Evolutionary conservation across 2,888 invertebrate genomes (phyloP), one percentile per base, ranked within the genome.

Genomic region (Rosalia funebris): DNA sequence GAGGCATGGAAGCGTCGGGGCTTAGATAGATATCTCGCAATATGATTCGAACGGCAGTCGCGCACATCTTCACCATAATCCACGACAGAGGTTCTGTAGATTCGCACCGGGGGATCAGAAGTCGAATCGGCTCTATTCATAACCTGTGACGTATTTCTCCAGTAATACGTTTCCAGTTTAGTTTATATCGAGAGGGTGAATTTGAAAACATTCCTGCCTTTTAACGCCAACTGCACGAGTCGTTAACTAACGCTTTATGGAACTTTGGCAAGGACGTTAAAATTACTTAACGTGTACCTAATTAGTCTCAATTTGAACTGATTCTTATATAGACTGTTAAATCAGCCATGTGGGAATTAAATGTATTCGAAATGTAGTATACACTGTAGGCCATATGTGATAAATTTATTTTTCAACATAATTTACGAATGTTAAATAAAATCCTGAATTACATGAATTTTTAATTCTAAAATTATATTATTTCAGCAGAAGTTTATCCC

Each of bases 1-100:
- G 69, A 70, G 68, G 74, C 73, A 75, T 76, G 74, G 75, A 76
- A 75, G 74, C 75, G 73, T 60, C 46, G 63, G 72, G 70, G 75
- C 75, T 78, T 75, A 77, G 78, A 76, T 78, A 74, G 76, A 77
- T 77, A 77, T 77, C 76, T 71, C 69, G 74, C 77, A 77, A 78
- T 78, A 78, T 76, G 77, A 78, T 76, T 78, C 76, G 74, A 75
- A 78, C 77, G 73, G 75, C 73, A 74, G 71, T 74, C 71, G 71
- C 61, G 57, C 75, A 75, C 75, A 75, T 77, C 76, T 73, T 74
- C 73, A 62, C 69, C 68, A 65, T 75, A 78, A 77, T 77, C 77
- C 76, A 69, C 69, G 74, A 74, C 76, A 75, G 75, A 73, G 73
- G 75, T 76, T 75, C 75, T 70, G 69, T 65, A 72, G 74, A 77